Base-by-base conservation (phyloP, 2,888 invertebrate species). In the Chirona hameri region DNA sequence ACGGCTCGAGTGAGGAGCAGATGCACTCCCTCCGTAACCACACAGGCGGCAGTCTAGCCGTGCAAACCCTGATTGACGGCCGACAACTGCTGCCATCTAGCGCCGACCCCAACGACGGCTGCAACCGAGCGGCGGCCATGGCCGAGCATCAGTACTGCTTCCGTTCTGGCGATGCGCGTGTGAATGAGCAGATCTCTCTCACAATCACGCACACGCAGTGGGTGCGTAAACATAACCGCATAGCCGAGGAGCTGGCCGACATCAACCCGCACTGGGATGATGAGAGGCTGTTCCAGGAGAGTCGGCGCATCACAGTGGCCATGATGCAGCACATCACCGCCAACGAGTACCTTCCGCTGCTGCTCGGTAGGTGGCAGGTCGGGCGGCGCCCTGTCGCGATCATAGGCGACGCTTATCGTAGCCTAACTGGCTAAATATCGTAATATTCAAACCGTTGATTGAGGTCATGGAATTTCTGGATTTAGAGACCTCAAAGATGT, bases 291-390 rank as follows among this genome's bases (percentile, higher is more conserved):
- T 85, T 84, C 82, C 84, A 84, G 80, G 85, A 85, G 81, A 87
- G 93, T 0, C 89, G 96, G 83, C 91, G 91, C 86, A 93, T 97
- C 48, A 87, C 97, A 0, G 92, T 91, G 0, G 97, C 96, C 0
- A 94, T 95, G 89, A 91, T 96, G 89, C 95, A 96, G 86, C 96
- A 96, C 86, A 93, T 96, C 82, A 92, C 94, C 0, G 96, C 94
- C 87, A 91, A 91, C 14, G 96, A 96, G 88, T 95, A 95, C 87
- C 87, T 96, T 84, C 94, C 95, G 0, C 90, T 93, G 48, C 88
- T 96, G 15, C 87, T 96, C n/a, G 94, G 94, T 90, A 87, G 89
- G 72, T 31, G 72, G 12, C 21, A 24, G 72, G 29, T 1, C 72
- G 72, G 18, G 1, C 18, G 52, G 52, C 52, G 12, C 7, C 10